These are phyloP conservation scores for Kryptopterus vitreolus DNA, from an alignment of 2,797 vertebrate genomes.

Conservation along the genomic window DNA sequence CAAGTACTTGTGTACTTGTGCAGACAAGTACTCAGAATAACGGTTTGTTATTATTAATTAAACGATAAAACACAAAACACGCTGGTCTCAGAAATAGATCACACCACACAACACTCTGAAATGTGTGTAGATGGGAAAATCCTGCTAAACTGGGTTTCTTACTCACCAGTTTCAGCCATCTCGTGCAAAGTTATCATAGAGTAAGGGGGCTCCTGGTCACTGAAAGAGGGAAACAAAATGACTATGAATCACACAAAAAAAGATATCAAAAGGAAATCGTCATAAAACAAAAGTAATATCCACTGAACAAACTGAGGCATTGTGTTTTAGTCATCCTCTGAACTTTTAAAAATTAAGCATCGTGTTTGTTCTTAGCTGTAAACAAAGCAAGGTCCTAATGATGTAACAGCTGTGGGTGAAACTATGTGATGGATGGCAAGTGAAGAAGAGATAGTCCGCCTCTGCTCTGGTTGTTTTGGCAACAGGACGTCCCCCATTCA, in stretches of 20 bases:
- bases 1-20: slow-evolving; percentile 18
- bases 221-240: slow-evolving; percentile 72
- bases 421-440: slow-evolving; percentile 27
- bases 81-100: not conserved
- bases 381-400: slow-evolving; percentile 34
- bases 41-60: not conserved
- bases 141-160: not conserved
- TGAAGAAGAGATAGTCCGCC: slow-evolving; percentile 17
- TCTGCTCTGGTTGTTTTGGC: slow-evolving; percentile 34
- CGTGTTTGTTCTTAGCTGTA: not conserved
- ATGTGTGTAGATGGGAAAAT: not conserved
- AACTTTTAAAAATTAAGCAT: not conserved
- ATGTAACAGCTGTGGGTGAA: slow-evolving; percentile 29
- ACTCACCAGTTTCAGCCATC: slow-evolving; percentile 98
- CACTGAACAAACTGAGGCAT: slow-evolving; percentile 25
- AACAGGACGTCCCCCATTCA: slow-evolving; percentile 35
- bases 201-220: slow-evolving; percentile 98
- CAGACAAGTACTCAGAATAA: no score
- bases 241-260: not conserved
- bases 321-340: not conserved
- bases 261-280: not conserved
- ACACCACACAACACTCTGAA: slow-evolving; percentile 7
- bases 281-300: not conserved
- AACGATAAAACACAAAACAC: not conserved
- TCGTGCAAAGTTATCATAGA: slow-evolving; percentile 99